Base-by-base conservation (phyloP, 23 tunicate species). In the Trididemnum clinides region DNA sequence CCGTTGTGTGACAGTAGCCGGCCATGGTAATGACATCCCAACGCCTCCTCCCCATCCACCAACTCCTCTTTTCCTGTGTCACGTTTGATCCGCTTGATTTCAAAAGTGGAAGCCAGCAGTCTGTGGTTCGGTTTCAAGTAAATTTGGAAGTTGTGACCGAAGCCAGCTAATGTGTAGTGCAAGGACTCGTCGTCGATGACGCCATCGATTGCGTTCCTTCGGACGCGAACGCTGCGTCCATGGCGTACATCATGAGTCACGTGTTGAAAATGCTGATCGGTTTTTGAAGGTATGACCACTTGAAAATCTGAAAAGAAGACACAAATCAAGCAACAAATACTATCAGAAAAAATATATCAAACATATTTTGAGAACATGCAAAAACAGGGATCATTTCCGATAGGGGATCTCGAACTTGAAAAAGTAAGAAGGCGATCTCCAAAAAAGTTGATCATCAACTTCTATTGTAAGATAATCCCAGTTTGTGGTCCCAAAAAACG, bases 11-110 rank as follows among this genome's bases (percentile, higher is more conserved):
- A 93, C 70, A 78, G n/a, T 80, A 93, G 29, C 1, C 82, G 64
- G n/a, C 92, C 98, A 26, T 72, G 80, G 49, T 81, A 93, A 62
- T 93, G 98, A 54, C 98, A 93, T 21, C 84, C 93, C 38, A 64
- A 19, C 26, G 85, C 77, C n/a, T 72, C 84, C 22, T 58, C 64
- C 31, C 49, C 72, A 35, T 82, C 96, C 33, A 27, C 33, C 25
- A 57, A 28, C 71, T 91, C 96, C 44, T 74, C 83, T 36, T 85
- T 87, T 33, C 64, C 83, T 29, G 75, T 33, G 58, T 87, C 72
- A 30, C 72, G 23, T 59, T 66, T 69, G 21, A 84, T 78, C 59
- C 89, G 57, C 50, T 80, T 85, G 65, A 90, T 89, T 25, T 65
- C 38, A 50, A 90, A 90, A 7, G 44, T 35, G 33, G 85, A 86